Evolutionary conservation across 35 echinoderm and acorn worm genomes (phyloP).

Genomic region (Antedon bifida): DNA sequence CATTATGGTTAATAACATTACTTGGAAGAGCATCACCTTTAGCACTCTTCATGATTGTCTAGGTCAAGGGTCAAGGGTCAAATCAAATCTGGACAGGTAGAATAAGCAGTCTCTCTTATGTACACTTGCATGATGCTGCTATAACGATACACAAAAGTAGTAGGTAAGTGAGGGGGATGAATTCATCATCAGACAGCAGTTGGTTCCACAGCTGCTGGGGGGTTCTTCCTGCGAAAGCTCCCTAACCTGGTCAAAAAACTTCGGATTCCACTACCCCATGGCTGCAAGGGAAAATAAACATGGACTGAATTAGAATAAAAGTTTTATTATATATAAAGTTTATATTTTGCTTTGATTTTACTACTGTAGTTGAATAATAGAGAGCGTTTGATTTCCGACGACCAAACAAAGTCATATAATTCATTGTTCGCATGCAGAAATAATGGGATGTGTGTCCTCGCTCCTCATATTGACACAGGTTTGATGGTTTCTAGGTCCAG

Average conservation of each 20-base stretch:
- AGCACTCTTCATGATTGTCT: too few species aligned
- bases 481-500: too few species aligned
- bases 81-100: too few species aligned
- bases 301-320: too few species aligned
- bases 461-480: too few species aligned
- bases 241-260: conserved; percentile 54
- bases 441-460: too few species aligned
- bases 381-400: too few species aligned
- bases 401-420: not conserved
- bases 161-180: not conserved
- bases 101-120: not conserved
- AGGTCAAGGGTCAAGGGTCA: too few species aligned
- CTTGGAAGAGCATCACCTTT: too few species aligned
- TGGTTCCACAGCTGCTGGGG: not conserved
- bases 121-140: not conserved
- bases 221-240: not conserved
- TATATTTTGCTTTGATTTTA: not conserved
- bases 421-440: too few species aligned
- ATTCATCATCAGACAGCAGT: not conserved
- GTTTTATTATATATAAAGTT: conserved; percentile 11
- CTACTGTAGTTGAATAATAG: not conserved
- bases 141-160: not conserved
- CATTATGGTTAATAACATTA: too few species aligned
- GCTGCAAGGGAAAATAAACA: conserved; percentile 43
- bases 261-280: conserved; percentile 74